Evolutionary conservation across 1,140 invertebrate genomes (phyloP).

Genomic region (Aphelinus certus): DNA sequence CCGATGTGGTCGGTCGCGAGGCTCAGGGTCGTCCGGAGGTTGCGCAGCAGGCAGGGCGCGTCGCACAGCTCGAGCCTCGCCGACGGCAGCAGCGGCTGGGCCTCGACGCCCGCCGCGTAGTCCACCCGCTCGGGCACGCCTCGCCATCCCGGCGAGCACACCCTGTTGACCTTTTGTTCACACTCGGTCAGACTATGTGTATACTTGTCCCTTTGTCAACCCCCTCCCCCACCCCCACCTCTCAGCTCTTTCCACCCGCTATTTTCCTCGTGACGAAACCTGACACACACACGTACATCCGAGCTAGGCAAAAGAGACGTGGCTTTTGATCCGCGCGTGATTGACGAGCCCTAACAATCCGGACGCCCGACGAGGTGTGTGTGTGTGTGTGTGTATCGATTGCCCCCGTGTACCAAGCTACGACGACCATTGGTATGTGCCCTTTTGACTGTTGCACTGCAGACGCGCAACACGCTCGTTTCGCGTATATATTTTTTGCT

Average conservation of each 20-base stretch:
- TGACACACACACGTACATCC: no score
- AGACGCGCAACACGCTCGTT: not conserved
- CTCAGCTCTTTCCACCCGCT: no score
- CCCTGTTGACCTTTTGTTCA: conserved; percentile 68
- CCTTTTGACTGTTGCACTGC: not conserved
- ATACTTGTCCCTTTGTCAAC: not conserved
- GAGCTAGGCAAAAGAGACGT: no score
- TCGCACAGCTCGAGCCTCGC: conserved; percentile 90
- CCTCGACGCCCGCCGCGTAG: conserved; percentile 86
- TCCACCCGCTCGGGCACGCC: conserved; percentile 90
- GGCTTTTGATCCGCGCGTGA: not conserved
- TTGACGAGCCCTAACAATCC: not conserved
- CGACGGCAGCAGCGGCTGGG: conserved; percentile 82
- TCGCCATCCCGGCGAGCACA: conserved; percentile 69
- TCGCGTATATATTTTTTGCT: not conserved
- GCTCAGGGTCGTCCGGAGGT: conserved; percentile 73
- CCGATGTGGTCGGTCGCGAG: conserved; percentile 87
- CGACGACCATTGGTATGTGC: not conserved
- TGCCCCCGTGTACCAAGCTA: not conserved
- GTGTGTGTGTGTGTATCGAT: not conserved
- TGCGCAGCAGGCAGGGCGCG: conserved; percentile 76
- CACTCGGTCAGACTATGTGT: not conserved
- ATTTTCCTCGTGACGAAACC: no score
- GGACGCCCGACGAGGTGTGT: not conserved
- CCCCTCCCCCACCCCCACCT: no score